Base-by-base conservation (phyloP, 2,113 vertebrate genomes). In the Ariopsis seemanni region DNA sequence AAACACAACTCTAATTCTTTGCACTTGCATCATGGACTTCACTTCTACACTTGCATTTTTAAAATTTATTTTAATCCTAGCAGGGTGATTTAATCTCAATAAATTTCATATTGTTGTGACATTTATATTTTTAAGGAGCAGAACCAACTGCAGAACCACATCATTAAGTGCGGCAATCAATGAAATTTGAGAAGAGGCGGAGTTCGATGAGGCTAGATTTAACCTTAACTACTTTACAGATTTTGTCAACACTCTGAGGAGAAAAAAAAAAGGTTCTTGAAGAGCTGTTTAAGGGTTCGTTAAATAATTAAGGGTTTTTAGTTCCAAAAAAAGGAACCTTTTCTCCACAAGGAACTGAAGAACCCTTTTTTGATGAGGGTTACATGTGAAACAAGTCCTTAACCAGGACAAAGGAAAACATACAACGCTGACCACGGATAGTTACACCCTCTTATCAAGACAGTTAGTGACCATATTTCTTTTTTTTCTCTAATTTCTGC, bases 1-100 rank as follows among this genome's bases (percentile, higher is more conserved):
- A 67, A 83, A 83, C 42, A 65, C 62, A 52, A 67, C 25, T 63
- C 42, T 17, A 52, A 83, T 83, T 83, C 60, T 81, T 58, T 60
- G 79, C 55, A 81, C 79, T 60, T 81, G 79, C 30, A 34, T 81
- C 55, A 11, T 81, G 55, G 14, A 18, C 34, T 82, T 82, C n/a
- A 27, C 11, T 58, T 80, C 30, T 55, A 30, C n/a, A 57, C 14
- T 27, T n/a, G 77, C 15, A 5, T 55, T n/a, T 27, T 27, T 27
- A 17, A 50, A 10, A 8, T 0, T 0, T 1, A 4, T 9, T 48
- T 50, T 48, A 20, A 20, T 22, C 1, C 7, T 74, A 20, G 2
- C 17, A 4, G 72, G 4, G 12, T 78, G 48, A 52, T 75, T 75
- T 27, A 10, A 78, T 15, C 1, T 78, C 74, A 53, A 53, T 15